Base-by-base conservation (phyloP, 2,113 vertebrate species). In the Scomber colias region DNA sequence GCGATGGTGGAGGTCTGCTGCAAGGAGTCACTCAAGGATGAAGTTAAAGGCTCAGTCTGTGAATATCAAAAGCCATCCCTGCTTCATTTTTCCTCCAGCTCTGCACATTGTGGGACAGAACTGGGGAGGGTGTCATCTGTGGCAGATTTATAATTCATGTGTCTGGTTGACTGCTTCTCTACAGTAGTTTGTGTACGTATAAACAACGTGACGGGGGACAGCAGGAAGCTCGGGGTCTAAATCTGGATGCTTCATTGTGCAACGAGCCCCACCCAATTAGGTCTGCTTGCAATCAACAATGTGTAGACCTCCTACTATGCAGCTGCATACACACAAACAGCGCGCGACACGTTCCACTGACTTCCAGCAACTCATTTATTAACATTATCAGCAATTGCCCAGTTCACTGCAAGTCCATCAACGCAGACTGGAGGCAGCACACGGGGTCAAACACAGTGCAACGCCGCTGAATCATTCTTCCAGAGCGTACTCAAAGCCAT, bases 311-410 rank as follows among this genome's bases (percentile, higher is more conserved):
- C 59, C 75, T 31, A 15, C 7, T 4, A 62, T 2, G 63, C 71
- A 27, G 51, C 69, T 40, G 54, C 57, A 46, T 12, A 21, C 2
- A 3, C 49, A 56, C 40, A 27, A 19, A 17, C 24, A 17, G 17
- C 0, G 11, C 65, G 57, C 7, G 1, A 53, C 61, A 61, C 7
- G 13, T 82, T 31, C 54, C 65, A 13, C 56, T 5, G 24, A 68
- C 75, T 80, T 61, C 72, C 79, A 75, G 66, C 75, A 49, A 67
- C 53, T 73, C 61, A 66, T 90, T 85, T 75, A 62, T 82, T 77
- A 77, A 72, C 71, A 78, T 89, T 79, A 88, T 86, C 87, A 87
- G 77, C 75, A 19, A 76, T 49, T 51, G 48, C 17, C 71, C 53
- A 27, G 83, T 80, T 87, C 89, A 63, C 62, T 5, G n/a, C 0